Conservation (phyloP, 2,113 vertebrate species). For the Anarhynchus alexandrinus region DNA sequence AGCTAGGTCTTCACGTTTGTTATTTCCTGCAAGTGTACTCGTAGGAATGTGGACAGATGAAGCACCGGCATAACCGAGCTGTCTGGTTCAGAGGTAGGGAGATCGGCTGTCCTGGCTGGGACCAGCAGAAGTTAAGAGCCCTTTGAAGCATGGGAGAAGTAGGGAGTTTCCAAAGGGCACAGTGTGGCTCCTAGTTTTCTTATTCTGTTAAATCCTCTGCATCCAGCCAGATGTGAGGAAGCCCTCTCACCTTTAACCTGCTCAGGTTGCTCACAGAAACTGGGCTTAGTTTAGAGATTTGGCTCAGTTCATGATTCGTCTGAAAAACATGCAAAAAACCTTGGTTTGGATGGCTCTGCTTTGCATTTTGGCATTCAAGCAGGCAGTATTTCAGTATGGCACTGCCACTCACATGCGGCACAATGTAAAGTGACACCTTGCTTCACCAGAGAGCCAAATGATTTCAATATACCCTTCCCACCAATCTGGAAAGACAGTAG, state of each 20-base stretch:
- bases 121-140: neutral
- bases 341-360: neutral
- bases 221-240: neutral
- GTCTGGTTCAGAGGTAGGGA: neutral
- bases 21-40: neutral
- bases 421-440: neutral
- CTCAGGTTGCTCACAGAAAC: neutral
- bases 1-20: neutral
- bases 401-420: neutral
- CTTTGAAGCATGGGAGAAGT: neutral
- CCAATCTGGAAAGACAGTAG: neutral
- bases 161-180: neutral
- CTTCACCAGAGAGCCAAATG: neutral
- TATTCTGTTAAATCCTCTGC: neutral
- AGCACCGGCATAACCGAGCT: neutral
- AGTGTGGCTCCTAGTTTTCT: neutral
- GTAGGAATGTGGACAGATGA: accelerated
- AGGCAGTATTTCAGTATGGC: neutral
- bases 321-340: neutral
- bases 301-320: neutral
- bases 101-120: neutral
- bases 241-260: neutral
- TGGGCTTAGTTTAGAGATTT: neutral
- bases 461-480: neutral
- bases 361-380: neutral